These are phyloP conservation scores for Actinia equina DNA, from an alignment of 64 coral and sea anemone genomes.

Conservation along the genomic window DNA sequence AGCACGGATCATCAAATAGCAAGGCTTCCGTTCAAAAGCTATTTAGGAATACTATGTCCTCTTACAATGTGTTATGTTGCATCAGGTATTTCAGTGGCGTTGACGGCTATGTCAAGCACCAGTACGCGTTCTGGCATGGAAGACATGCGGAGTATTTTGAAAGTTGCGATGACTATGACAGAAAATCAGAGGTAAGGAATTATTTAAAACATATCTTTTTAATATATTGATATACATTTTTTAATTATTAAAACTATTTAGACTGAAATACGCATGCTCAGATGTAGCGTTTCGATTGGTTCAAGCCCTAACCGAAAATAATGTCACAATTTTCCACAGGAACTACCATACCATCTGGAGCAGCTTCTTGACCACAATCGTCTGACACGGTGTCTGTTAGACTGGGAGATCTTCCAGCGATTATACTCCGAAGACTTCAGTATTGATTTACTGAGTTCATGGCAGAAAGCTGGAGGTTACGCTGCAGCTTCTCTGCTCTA, in stretches of 20 bases:
- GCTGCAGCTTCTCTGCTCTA: conserved; percentile 82
- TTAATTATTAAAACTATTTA: too few species aligned
- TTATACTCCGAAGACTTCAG: conserved; percentile 96
- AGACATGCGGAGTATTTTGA: conserved; percentile 91
- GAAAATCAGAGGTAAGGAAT: conserved; percentile 86
- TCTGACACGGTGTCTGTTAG: conserved; percentile 86
- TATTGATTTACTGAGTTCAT: conserved; percentile 86
- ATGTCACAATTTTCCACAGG: conserved; percentile 33
- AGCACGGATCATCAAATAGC: too few species aligned
- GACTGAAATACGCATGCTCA: background rate
- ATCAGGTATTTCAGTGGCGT: conserved; percentile 76
- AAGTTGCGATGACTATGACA: conserved; percentile 83
- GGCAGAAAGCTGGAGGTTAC: conserved; percentile 99
- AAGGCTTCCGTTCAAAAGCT: too few species aligned
- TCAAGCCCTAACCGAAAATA: background rate
- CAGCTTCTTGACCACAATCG: conserved; percentile 95
- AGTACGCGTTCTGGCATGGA: conserved; percentile 98
- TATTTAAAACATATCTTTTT: too few species aligned
- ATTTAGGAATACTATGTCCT: too few species aligned
- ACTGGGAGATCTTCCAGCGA: conserved; percentile 94
- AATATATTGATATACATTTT: too few species aligned
- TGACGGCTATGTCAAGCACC: conserved; percentile 80
- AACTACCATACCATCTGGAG: conserved; percentile 94
- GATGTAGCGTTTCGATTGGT: background rate
- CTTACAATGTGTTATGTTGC: background rate